Conservation (phyloP, 1,140 invertebrate species). For the Eciton burchellii region DNA sequence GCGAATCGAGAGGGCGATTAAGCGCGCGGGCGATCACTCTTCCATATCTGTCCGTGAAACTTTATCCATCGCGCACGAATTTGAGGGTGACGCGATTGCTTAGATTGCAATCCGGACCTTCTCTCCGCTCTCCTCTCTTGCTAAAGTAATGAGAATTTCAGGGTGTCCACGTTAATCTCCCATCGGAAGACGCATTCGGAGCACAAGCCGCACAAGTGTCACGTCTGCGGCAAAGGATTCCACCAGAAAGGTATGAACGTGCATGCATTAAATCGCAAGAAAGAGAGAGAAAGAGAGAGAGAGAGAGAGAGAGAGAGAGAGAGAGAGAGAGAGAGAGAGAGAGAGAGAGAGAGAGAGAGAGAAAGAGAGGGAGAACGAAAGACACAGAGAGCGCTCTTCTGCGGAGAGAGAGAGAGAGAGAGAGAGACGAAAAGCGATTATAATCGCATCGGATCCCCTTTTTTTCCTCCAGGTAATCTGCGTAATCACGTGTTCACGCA, state of each 20-base stretch:
- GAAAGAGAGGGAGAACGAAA: no score
- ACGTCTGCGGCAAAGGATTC: constrained; percentile 91
- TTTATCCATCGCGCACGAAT: background rate
- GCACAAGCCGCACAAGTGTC: constrained; percentile 90
- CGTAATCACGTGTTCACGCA: constrained; percentile 91
- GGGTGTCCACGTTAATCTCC: constrained; percentile 91
- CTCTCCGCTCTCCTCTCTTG: no score
- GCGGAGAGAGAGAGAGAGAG: no score
- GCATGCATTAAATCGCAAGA: no score
- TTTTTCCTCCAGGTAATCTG: constrained; percentile 87
- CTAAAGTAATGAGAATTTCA: constrained; percentile 68
- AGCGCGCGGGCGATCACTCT: background rate
- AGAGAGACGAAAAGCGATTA: no score
- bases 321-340: no score
- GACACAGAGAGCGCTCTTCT: no score
- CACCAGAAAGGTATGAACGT: constrained; percentile 90
- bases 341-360: no score
- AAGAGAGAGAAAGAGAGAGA: no score
- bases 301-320: no score
- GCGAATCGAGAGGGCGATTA: background rate
- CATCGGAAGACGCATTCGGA: constrained; percentile 91
- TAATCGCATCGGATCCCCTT: background rate
- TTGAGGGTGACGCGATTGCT: background rate
- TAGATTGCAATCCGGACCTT: no score
- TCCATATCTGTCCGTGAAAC: background rate